These are phyloP conservation scores for Dendronephthya gigantea DNA, from an alignment of 64 coral and sea anemone genomes.

Conservation along the genomic window DNA sequence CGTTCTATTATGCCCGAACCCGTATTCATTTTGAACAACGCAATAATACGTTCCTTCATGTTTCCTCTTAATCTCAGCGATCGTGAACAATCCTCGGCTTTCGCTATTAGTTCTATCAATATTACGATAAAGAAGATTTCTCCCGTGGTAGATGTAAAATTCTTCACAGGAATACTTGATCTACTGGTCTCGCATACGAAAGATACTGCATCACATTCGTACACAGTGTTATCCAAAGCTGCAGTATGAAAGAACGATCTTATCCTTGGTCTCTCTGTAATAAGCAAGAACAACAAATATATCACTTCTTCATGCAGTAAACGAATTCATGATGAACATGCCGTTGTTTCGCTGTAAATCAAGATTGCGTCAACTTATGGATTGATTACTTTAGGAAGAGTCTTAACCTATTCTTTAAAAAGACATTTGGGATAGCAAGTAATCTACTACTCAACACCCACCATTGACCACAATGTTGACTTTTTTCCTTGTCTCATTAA, in stretches of 20 bases:
- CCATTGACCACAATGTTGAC: background rate
- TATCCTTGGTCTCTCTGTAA: background rate
- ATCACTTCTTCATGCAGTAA: no score
- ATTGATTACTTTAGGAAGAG: no score
- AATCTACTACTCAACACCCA: background rate
- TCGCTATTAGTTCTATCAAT: background rate
- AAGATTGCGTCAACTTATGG: no score
- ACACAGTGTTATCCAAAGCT: background rate
- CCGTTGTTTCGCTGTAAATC: no score
- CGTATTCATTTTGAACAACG: background rate
- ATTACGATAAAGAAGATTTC: background rate
- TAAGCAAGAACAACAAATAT: background rate
- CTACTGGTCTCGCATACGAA: background rate
- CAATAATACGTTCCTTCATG: background rate
- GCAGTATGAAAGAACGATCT: background rate
- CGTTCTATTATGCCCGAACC: background rate
- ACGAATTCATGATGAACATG: no score
- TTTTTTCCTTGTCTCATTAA: background rate
- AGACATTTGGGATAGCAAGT: no score
- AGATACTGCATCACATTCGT: background rate
- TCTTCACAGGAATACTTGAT: background rate
- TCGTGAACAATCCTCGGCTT: background rate
- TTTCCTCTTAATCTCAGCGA: background rate
- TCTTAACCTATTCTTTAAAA: no score
- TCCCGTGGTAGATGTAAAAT: background rate